A percentile compares a stretch with the other conserved stretches of the same genome.
phyloP scores from a whole-genome alignment of 2,113 vertebrate species.

The Percina caprodes region DNA sequence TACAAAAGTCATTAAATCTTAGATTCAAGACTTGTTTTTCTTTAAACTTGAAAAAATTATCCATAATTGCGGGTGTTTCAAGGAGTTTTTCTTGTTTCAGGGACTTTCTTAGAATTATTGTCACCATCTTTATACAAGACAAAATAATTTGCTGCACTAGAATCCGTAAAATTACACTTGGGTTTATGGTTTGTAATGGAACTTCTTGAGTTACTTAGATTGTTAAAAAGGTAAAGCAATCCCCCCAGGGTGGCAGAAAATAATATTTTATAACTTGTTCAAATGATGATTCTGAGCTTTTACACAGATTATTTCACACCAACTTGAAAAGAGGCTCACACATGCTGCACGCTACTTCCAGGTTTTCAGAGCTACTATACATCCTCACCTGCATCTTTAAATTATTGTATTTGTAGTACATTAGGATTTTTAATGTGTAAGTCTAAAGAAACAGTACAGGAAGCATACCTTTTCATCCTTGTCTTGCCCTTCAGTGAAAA shows the following conservation, averaged over 20 bases:
- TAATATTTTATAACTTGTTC: not conserved
- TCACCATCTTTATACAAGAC: not conserved
- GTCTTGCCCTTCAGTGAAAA: constrained; percentile 94
- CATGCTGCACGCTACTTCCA: not conserved
- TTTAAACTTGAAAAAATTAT: not conserved
- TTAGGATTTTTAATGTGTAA: not conserved
- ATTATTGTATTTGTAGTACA: not conserved
- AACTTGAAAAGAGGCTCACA: not conserved
- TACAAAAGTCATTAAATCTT: too few species aligned
- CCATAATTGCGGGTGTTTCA: not conserved
- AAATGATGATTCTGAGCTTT: not conserved
- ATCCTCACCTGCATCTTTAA: not conserved
- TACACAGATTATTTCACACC: not conserved
- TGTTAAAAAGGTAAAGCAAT: not conserved
- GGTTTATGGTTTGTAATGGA: not conserved
- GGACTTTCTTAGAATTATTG: not conserved
- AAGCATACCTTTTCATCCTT: constrained; percentile 92
- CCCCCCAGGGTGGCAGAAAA: not conserved
- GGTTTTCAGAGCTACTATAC: not conserved
- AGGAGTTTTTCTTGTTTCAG: not conserved
- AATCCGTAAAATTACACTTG: not conserved
- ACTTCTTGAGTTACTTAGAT: not conserved
- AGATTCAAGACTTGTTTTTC: not conserved
- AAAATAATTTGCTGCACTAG: not conserved
- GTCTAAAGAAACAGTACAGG: not conserved